Conservation (phyloP, 2,888 invertebrate genomes). For the Tholera decimalis region DNA sequence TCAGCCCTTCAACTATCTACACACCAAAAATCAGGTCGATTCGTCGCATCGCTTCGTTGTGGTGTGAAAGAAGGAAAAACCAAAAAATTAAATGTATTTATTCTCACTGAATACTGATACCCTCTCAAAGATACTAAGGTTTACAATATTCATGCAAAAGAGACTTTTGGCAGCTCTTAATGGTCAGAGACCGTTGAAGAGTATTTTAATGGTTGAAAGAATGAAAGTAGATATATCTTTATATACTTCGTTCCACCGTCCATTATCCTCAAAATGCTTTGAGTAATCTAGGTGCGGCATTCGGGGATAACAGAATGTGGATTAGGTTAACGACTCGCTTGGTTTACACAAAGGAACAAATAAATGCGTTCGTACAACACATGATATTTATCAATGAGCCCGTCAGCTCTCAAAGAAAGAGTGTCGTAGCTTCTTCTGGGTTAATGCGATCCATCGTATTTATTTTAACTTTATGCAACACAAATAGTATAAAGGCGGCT, state of each 20-base stretch:
- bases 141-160: neutral
- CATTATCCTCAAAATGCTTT: constrained; percentile 1
- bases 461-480: too few relatives aligned
- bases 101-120: neutral
- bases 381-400: neutral
- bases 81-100: too few relatives aligned
- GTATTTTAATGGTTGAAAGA: constrained; percentile 2
- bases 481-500: too few relatives aligned
- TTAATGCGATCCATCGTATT: too few relatives aligned
- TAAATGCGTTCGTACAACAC: neutral
- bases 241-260: neutral
- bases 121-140: neutral
- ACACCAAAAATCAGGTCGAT: too few relatives aligned
- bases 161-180: neutral
- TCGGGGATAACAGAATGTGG: constrained; percentile 29
- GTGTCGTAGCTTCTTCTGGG: too few relatives aligned
- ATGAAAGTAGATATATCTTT: constrained; percentile 12
- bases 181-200: neutral
- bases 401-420: too few relatives aligned
- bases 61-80: too few relatives aligned
- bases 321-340: constrained; percentile 36
- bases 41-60: too few relatives aligned
- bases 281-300: constrained; percentile 1
- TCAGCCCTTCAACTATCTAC: too few relatives aligned
- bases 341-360: neutral